Percentiles rank a stretch among this genome's conserved stretches.
Evolutionary conservation across 1,140 invertebrate species (phyloP).

Genomic region (Meloidogyne hapla): DNA sequence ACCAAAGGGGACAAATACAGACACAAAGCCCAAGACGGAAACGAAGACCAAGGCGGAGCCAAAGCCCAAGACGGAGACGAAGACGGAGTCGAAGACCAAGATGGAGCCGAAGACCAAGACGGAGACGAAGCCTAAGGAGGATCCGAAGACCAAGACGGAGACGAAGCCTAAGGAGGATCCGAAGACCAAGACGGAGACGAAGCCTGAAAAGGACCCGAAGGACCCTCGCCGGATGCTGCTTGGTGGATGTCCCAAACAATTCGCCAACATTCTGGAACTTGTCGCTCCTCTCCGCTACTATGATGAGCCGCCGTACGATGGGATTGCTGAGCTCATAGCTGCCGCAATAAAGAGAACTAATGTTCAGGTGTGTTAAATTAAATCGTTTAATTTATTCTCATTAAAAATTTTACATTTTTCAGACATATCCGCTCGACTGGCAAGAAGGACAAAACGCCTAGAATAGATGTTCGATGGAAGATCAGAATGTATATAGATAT

Average conservation of each 20-base stretch:
- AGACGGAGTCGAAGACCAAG: not conserved
- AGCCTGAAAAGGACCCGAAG: not conserved
- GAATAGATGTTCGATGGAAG: too few relatives aligned
- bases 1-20: not conserved
- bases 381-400: not conserved
- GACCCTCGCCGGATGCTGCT: not conserved
- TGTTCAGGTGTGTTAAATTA: not conserved
- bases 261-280: not conserved
- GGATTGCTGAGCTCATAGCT: not conserved
- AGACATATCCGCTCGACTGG: not conserved
- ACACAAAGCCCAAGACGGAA: not conserved
- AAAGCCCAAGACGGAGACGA: not conserved
- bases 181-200: not conserved
- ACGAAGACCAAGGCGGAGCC: not conserved
- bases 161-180: not conserved
- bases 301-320: not conserved
- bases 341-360: not conserved
- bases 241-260: not conserved
- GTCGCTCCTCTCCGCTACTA: not conserved
- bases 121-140: too few relatives aligned
- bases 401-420: not conserved
- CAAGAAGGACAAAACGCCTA: not conserved
- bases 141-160: too few relatives aligned
- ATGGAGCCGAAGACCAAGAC: not conserved
- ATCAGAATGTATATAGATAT: too few relatives aligned